phyloP scores from a whole-genome alignment of 2,797 vertebrate species.

The Micropoecilia bifurca region DNA sequence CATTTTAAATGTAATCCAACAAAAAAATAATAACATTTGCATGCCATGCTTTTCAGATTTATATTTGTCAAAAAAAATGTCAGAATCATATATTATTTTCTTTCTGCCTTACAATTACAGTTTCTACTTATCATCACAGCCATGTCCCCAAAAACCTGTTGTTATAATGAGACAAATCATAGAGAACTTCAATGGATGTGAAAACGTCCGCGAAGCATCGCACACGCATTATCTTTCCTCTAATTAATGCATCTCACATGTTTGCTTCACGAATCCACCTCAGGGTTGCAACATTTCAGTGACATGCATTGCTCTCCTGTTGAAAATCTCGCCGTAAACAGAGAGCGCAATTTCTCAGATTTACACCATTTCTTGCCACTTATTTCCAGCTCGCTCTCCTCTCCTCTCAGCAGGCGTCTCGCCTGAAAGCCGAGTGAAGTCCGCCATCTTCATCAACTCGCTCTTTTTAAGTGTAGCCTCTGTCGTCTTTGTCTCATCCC shows the following conservation, averaged over 20 bases:
- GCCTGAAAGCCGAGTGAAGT: conserved; percentile 35
- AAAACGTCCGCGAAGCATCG: background rate
- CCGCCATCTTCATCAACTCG: conserved; percentile 36
- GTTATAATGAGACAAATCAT: background rate
- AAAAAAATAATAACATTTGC: background rate
- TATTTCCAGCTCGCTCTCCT: conserved; percentile 13
- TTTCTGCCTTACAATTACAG: background rate
- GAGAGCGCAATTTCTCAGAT: conserved; percentile 23
- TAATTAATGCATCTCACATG: background rate
- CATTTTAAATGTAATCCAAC: background rate
- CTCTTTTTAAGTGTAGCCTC: conserved; percentile 37
- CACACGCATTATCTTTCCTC: background rate
- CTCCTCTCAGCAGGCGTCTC: conserved; percentile 37
- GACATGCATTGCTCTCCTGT: conserved; percentile 8
- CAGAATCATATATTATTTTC: background rate
- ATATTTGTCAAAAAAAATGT: background rate
- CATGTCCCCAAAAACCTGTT: background rate
- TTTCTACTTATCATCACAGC: background rate
- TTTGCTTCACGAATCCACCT: conserved; percentile 20
- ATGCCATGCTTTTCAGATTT: background rate
- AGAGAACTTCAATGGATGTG: background rate
- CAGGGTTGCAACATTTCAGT: conserved; percentile 11
- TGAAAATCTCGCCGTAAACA: conserved; percentile 23
- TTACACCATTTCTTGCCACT: conserved; percentile 31
- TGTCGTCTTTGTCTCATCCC: conserved; percentile 30